phyloP scores from a whole-genome alignment of 2,113 vertebrate genomes.

The Ahaetulla prasina region DNA sequence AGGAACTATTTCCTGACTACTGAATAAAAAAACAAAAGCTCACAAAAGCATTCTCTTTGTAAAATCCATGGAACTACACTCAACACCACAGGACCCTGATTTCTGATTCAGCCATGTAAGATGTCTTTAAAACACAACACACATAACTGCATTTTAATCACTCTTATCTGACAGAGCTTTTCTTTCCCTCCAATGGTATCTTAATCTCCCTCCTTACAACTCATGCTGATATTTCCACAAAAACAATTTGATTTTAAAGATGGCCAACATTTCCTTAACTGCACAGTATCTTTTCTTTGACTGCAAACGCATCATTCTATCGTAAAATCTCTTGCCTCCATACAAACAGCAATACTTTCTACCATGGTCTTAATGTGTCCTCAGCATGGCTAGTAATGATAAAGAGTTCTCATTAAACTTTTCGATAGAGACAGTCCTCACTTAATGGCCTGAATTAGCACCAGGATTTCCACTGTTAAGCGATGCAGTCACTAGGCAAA shows the following conservation, averaged over 20 bases:
- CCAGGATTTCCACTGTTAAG: background rate
- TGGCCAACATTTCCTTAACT: slow-evolving; percentile 17
- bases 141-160: background rate
- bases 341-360: background rate
- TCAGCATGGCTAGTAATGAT: slow-evolving; percentile 56
- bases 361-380: slow-evolving; percentile 51
- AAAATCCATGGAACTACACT: too few relatives aligned
- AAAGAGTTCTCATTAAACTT: slow-evolving; percentile 48
- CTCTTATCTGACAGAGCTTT: background rate
- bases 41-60: background rate
- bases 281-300: slow-evolving; percentile 24
- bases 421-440: background rate
- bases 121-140: background rate
- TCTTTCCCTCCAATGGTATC: background rate
- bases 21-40: background rate
- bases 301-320: slow-evolving; percentile 17
- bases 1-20: background rate
- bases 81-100: background rate
- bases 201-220: background rate
- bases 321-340: slow-evolving; percentile 17
- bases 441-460: background rate
- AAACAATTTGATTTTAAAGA: slow-evolving; percentile 38
- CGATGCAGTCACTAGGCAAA: background rate
- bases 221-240: slow-evolving; percentile 30
- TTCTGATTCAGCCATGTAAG: background rate